phyloP scores from a whole-genome alignment of 2,888 invertebrate species.

The Polylopha cassiicola region DNA sequence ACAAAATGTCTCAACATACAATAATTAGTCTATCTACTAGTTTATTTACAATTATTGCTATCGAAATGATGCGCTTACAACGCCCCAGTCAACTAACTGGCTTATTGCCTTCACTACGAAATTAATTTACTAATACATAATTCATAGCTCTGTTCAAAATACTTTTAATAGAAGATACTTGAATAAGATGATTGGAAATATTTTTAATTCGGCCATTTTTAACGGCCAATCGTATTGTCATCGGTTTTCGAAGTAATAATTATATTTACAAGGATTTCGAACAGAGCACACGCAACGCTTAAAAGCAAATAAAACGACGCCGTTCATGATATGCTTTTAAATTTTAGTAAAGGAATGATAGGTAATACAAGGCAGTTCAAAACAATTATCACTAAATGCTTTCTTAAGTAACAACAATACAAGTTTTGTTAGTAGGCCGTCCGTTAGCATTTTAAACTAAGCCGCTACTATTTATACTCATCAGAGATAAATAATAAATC shows the following conservation, averaged over 20 bases:
- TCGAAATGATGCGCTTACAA: slow-evolving; percentile 69
- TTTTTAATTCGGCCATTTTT: slow-evolving; percentile 13
- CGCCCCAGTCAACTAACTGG: slow-evolving; percentile 58
- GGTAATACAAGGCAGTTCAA: slow-evolving; percentile 22
- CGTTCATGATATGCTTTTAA: slow-evolving; percentile 62
- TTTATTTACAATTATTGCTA: slow-evolving; percentile 75
- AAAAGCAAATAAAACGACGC: slow-evolving; percentile 52
- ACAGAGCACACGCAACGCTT: slow-evolving; percentile 41
- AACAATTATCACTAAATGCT: slow-evolving; percentile 30
- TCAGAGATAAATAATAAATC: no score
- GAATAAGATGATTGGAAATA: slow-evolving; percentile 14
- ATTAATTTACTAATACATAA: slow-evolving; percentile 43
- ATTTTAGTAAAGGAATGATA: slow-evolving; percentile 61
- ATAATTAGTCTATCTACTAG: slow-evolving; percentile 73
- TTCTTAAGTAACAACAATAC: no score
- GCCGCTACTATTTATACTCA: no score
- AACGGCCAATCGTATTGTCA: slow-evolving; percentile 13
- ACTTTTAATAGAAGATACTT: slow-evolving; percentile 22
- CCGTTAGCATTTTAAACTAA: no score
- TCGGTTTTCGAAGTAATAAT: slow-evolving; percentile 4
- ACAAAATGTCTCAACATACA: slow-evolving; percentile 69
- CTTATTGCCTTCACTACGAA: slow-evolving; percentile 63
- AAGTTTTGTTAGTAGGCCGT: no score
- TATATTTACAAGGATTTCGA: slow-evolving; percentile 37
- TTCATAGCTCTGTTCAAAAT: slow-evolving; percentile 41